A percentile compares a stretch with the other conserved stretches of the same genome.
These are phyloP conservation scores for Buphagus erythrorhynchus DNA, from an alignment of 2,797 vertebrate species.

Conservation along the genomic window DNA sequence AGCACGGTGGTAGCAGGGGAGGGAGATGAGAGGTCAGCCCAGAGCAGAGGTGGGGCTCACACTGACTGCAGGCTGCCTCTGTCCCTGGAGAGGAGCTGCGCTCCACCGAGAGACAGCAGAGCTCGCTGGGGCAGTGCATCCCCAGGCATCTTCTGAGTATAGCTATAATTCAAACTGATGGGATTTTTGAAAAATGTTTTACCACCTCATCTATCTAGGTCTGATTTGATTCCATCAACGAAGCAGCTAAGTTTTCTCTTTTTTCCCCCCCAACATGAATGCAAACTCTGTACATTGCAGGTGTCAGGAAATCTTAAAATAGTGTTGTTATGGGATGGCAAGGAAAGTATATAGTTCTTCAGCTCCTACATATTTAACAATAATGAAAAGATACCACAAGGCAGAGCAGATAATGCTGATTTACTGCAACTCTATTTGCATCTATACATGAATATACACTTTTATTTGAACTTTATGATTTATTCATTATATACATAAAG, in stretches of 20 bases:
- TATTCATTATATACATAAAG: conserved; percentile 54
- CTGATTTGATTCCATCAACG: background rate
- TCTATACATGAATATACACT: conserved; percentile 5
- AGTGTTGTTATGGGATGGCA: background rate
- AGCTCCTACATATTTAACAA: background rate
- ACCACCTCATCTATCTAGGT: background rate
- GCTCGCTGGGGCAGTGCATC: background rate
- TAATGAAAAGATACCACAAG: background rate
- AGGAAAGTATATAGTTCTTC: background rate
- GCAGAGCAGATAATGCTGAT: background rate
- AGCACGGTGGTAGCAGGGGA: background rate
- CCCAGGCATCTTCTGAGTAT: background rate
- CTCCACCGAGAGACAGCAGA: fast-evolving
- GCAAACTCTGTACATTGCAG: background rate
- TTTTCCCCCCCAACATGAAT: fast-evolving
- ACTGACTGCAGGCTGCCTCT: fast-evolving
- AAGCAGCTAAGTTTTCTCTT: background rate
- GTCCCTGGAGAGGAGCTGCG: background rate
- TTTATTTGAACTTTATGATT: conserved; percentile 48
- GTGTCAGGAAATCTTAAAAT: background rate
- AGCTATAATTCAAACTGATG: conserved; percentile 12
- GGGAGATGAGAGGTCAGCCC: background rate
- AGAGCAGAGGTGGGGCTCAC: background rate
- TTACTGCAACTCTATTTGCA: conserved; percentile 14
- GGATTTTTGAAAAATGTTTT: conserved; percentile 28